phyloP scores from a whole-genome alignment of 2,113 vertebrate species.

The Osmerus eperlanus region DNA sequence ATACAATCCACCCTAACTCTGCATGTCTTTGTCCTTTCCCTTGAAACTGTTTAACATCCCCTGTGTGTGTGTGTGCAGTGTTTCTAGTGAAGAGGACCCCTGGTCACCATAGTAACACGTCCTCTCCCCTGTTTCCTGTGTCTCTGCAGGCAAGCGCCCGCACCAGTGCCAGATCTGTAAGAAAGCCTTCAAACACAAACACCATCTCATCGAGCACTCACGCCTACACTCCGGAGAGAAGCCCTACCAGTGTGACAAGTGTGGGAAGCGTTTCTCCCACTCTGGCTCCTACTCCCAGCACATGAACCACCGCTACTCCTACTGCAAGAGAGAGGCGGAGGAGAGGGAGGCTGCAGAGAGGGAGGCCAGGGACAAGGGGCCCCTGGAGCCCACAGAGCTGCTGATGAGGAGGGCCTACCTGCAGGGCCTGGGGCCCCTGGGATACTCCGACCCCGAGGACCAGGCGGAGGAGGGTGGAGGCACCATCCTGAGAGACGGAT shows the following conservation, averaged over 20 bases:
- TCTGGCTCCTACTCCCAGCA: slow-evolving; percentile 91
- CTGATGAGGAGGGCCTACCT: slow-evolving; percentile 89
- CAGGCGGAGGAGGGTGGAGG: slow-evolving; percentile 65
- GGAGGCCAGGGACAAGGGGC: slow-evolving; percentile 83
- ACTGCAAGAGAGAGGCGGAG: slow-evolving; percentile 90
- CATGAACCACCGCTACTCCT: slow-evolving; percentile 93
- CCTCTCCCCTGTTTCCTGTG: slow-evolving; percentile 48
- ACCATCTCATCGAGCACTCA: slow-evolving; percentile 90
- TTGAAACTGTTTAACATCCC: background rate
- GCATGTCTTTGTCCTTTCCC: slow-evolving; percentile 1
- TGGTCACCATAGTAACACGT: slow-evolving; percentile 24
- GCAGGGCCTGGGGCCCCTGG: slow-evolving; percentile 86
- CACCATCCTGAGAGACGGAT: slow-evolving; percentile 80
- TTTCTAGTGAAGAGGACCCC: background rate
- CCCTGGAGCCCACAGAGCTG: slow-evolving; percentile 87
- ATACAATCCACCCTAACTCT: background rate
- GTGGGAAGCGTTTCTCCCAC: slow-evolving; percentile 91
- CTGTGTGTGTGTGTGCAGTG: background rate
- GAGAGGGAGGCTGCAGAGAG: slow-evolving; percentile 85
- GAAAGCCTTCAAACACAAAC: slow-evolving; percentile 94
- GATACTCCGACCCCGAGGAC: slow-evolving; percentile 90
- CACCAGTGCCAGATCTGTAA: slow-evolving; percentile 94
- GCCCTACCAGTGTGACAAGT: slow-evolving; percentile 91
- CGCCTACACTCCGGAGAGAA: slow-evolving; percentile 90
- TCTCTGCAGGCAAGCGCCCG: slow-evolving; percentile 86